Evolutionary conservation across 2,797 vertebrate species (phyloP).

Genomic region (Trachurus trachurus): DNA sequence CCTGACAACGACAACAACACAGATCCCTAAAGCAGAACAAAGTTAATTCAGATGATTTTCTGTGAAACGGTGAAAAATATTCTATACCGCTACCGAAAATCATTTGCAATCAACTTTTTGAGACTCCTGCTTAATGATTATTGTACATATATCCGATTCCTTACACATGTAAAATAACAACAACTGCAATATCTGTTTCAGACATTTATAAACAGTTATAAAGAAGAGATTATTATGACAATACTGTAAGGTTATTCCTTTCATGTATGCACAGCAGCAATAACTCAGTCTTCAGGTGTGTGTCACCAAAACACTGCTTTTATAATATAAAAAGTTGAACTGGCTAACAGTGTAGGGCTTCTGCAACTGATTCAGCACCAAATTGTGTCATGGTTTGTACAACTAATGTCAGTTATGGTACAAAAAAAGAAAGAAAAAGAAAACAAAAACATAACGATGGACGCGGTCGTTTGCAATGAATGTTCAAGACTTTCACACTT

Average conservation of each 20-base stretch:
- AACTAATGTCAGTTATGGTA: background rate
- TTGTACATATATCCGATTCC: conserved; percentile 50
- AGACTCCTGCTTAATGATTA: conserved; percentile 29
- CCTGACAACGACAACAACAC: background rate
- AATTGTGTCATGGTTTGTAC: conserved; percentile 29
- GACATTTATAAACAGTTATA: background rate
- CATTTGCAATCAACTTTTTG: conserved; percentile 25
- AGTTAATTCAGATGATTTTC: conserved; percentile 22
- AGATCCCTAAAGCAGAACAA: conserved; percentile 66
- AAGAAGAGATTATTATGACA: background rate
- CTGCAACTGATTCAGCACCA: conserved; percentile 3
- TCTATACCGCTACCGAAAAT: background rate
- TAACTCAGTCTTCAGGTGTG: background rate
- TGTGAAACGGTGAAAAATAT: conserved; percentile 5
- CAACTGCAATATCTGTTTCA: conserved; percentile 14
- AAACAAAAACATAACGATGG: background rate
- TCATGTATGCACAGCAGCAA: conserved; percentile 20
- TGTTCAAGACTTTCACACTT: conserved; percentile 1
- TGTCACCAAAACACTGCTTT: conserved; percentile 1
- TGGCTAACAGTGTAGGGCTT: background rate
- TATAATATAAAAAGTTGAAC: background rate
- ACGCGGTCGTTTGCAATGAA: background rate
- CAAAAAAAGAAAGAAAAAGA: too few relatives aligned
- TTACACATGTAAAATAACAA: conserved; percentile 52
- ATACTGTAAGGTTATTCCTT: background rate